Base-by-base conservation (phyloP, 2,797 vertebrate species). In the Odontamblyopus rebecca region DNA sequence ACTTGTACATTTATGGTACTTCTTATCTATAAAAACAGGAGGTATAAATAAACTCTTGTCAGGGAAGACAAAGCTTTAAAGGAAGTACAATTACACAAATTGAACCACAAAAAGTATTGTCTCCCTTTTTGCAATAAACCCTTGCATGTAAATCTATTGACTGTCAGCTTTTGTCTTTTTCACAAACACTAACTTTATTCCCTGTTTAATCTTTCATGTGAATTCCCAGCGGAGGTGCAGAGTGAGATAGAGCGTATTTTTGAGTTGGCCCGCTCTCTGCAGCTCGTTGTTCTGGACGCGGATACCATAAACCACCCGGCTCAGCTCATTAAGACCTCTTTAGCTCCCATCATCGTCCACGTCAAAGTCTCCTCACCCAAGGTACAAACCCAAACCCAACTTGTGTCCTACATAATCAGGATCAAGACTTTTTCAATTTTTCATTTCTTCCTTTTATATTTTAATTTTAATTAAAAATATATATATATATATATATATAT, bases 341-440 rank as follows among this genome's bases (percentile, higher is more conserved):
- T 99, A 94, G 98, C 98, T 32, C 98, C 98, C 61, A 98, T 99
- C 84, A 97, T 99, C 63, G 94, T 99, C 82, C 98, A 98, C 0
- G 97, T 99, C 29, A 99, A 99, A 94, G 98, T 99, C 77, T 99
- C 97, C 75, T 99, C 98, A 76, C 96, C 97, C 70, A 99, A 99
- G 96, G 97, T 98, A 92, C 84, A 69, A 16, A 29, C 27, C 27
- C 13, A 62, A 41, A 41, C 2, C 18, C 8, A 48, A 9, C 38
- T 44, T 5, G 8, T 64, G 11, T 23, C 9, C n/a, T 44, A 9
- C 38, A 7, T 27, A 27, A 57, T 57, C 56, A 27, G 56, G 26
- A 23, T 11, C 23, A 23, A 57, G 9, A 11, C 19, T 26, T 41
- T 63, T 18, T 32, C 30, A n/a, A 19, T 61, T 35, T 3, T 23